Percentiles rank a stretch among this genome's conserved stretches.
Conservation (phyloP, 2,113 vertebrate genomes). For the Antennarius striatus region DNA sequence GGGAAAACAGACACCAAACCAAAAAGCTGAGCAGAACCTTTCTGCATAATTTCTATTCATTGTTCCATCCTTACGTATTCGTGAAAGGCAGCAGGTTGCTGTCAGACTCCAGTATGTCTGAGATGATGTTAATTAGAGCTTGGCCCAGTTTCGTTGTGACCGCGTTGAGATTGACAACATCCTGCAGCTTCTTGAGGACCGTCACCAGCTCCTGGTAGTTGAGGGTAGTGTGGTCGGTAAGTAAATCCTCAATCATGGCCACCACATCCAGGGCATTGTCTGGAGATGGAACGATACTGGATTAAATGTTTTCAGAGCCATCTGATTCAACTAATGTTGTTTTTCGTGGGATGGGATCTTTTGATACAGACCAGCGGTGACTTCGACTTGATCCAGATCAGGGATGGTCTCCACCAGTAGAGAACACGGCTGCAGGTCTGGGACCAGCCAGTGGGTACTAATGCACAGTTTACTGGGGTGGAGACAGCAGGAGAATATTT, state of each 20-base stretch:
- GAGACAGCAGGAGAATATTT: not conserved
- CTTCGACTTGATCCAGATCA: constrained; percentile 67
- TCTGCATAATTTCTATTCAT: not conserved
- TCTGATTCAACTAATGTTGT: no score
- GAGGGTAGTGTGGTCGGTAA: constrained; percentile 52
- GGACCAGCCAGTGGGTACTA: constrained; percentile 77
- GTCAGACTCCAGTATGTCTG: constrained; percentile 72
- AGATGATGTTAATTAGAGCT: constrained; percentile 74
- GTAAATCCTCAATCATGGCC: constrained; percentile 66
- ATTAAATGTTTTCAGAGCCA: not conserved
- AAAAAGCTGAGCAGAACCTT: not conserved
- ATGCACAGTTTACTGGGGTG: constrained; percentile 61
- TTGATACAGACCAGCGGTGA: constrained; percentile 80
- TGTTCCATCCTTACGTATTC: constrained; percentile 66
- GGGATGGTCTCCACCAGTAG: constrained; percentile 78
- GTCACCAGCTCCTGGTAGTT: constrained; percentile 64
- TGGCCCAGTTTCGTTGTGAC: constrained; percentile 68
- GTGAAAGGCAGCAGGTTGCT: constrained; percentile 76
- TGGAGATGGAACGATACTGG: constrained; percentile 30
- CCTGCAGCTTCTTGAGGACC: constrained; percentile 72
- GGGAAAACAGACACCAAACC: not conserved
- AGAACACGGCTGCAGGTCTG: constrained; percentile 75
- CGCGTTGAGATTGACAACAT: constrained; percentile 45
- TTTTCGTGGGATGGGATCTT: not conserved
- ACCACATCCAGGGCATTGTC: constrained; percentile 73